Evolutionary conservation across 2,888 invertebrate genomes (phyloP), one percentile per base, ranked within the genome.

Genomic region (Macropis europaea): DNA sequence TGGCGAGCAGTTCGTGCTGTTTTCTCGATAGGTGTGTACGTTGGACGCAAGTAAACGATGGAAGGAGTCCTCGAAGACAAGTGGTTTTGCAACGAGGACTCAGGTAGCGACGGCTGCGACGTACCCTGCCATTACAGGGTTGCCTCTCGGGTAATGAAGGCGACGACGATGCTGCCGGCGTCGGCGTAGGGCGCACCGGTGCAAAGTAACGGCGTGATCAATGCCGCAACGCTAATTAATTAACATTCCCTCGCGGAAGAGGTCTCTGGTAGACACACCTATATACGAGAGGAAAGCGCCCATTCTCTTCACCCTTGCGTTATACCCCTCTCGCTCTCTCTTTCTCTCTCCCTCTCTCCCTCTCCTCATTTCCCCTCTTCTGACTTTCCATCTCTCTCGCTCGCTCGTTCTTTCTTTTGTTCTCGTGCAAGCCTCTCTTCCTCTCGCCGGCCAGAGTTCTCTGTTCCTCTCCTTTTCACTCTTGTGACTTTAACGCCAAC

Each of bases 221-320:
- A 85, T 84, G 85, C 84, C 79, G 80, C 85, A 77, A 79, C 82
- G 80, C 83, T 85, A 85, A 85, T 85, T 85, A 85, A 85, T 85
- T 85, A 85, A 84, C 85, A 85, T 85, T 84, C 84, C 83, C 77
- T 79, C 73, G 79, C 82, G 78, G 73, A 78, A 74, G 81, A 76
- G 76, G 73, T 79, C 77, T 69, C 79, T 52, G 77, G 67, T 62
- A 79, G 79, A 79, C 77, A 79, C 79, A 77, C 79, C 79, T 79
- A 79, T 57, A 71, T 73, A 45, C 68, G 62, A 61, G 56, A 61
- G 73, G 71, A 62, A 36, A 57, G 69, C 67, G 38, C 53, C 62
- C 68, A 59, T 60, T 48, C 69, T 69, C 68, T 60, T 61, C 47
- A 34, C 30, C 26, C 7, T 34, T 28, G 53, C 38, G 26, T 30